Evolutionary conservation across 2,888 invertebrate species (phyloP).

Genomic region (Drosophila pegasa): DNA sequence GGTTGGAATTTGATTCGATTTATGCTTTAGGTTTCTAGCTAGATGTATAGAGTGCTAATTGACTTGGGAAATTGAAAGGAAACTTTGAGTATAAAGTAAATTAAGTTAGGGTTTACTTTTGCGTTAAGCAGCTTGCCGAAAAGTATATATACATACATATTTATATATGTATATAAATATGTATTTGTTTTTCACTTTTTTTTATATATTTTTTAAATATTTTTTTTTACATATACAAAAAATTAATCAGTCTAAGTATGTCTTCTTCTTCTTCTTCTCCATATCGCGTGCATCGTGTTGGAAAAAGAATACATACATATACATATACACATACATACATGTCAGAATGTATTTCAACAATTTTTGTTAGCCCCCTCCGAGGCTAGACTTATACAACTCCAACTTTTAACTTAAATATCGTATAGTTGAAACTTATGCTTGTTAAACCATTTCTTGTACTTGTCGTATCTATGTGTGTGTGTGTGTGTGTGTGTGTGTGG

Average conservation of each 20-base stretch:
- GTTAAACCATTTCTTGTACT: conserved; percentile 37
- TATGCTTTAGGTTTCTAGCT: conserved; percentile 23
- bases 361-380: conserved; percentile 12
- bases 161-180: conserved; percentile 22
- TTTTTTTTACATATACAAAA: conserved; percentile 69
- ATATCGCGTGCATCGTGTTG: conserved; percentile 24
- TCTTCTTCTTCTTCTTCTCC: conserved; percentile 45
- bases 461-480: conserved; percentile 36
- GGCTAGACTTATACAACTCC: conserved; percentile 37
- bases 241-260: conserved; percentile 80
- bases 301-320: conserved; percentile 27
- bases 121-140: conserved; percentile 49
- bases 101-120: conserved; percentile 8
- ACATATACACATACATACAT: conserved; percentile 18
- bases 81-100: conserved; percentile 36
- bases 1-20: conserved; percentile 18
- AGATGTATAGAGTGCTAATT: conserved; percentile 41
- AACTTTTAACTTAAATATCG: conserved; percentile 51
- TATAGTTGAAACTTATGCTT: conserved; percentile 40
- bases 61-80: conserved; percentile 43
- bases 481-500: conserved; percentile 31
- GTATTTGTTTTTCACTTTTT: conserved; percentile 19
- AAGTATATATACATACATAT: conserved; percentile 23
- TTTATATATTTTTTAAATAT: conserved; percentile 52
- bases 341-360: conserved; percentile 33